phyloP scores from a whole-genome alignment of 2,113 vertebrate species.

The Chionis minor region DNA sequence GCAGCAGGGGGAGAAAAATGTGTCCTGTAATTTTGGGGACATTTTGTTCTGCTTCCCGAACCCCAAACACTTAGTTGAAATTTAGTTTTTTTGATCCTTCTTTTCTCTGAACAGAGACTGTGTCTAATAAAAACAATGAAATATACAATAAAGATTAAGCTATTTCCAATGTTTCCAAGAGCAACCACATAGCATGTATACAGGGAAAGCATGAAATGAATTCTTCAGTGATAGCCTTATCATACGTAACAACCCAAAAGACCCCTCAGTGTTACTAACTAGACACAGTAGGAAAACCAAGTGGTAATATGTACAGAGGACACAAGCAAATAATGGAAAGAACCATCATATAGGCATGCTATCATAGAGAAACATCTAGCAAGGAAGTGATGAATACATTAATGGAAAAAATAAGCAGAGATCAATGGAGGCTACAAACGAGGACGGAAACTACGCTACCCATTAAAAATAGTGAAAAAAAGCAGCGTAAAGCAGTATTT shows the following conservation, averaged over 20 bases:
- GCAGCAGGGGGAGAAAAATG: rapidly evolving
- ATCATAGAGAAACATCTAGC: neutral
- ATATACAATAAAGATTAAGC: neutral
- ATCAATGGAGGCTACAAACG: neutral
- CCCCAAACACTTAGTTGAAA: neutral
- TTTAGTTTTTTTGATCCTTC: neutral
- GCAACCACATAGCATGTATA: neutral
- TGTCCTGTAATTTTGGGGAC: neutral
- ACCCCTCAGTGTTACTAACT: neutral
- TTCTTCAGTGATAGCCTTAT: neutral
- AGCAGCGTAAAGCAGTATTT: neutral
- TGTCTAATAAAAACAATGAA: neutral
- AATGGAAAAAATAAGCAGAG: neutral
- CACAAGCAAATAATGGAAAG: neutral
- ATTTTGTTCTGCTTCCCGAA: neutral
- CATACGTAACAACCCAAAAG: neutral
- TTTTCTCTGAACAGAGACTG: neutral
- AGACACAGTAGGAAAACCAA: neutral
- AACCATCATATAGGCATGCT: neutral
- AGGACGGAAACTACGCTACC: neutral
- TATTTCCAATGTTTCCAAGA: neutral
- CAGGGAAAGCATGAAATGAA: neutral
- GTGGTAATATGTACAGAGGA: neutral
- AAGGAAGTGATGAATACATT: neutral
- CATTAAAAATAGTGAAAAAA: neutral